Conservation (phyloP, 2,113 vertebrate genomes). For the Solenodon paradoxus region DNA sequence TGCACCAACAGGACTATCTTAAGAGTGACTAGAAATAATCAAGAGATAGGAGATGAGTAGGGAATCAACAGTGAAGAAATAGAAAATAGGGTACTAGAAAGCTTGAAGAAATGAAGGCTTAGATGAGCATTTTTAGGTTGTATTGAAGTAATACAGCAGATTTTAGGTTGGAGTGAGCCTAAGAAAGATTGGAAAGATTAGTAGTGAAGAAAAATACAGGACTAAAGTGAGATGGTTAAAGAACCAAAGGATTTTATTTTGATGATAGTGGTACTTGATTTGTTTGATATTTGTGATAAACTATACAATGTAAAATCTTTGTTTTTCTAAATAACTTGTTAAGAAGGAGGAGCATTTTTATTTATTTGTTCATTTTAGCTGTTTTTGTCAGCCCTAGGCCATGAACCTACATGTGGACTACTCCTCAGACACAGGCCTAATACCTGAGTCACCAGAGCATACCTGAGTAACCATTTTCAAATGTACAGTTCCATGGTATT, state of each 20-base stretch:
- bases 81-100: no score
- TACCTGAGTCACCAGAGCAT: no score
- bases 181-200: constrained; percentile 13
- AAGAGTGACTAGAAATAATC: no score
- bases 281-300: neutral
- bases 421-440: no score
- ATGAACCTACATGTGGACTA: no score
- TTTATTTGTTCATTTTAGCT: no score
- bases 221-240: neutral
- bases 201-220: neutral
- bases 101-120: neutral
- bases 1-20: no score
- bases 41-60: neutral
- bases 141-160: neutral
- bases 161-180: neutral
- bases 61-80: neutral
- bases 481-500: no score
- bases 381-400: no score
- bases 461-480: no score
- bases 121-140: neutral
- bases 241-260: neutral
- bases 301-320: neutral
- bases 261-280: neutral
- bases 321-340: no score
- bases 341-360: no score